A percentile compares a stretch with the other conserved stretches of the same genome.
Conservation (phyloP, 2,888 invertebrate species). For the Mesoligia furuncula region DNA sequence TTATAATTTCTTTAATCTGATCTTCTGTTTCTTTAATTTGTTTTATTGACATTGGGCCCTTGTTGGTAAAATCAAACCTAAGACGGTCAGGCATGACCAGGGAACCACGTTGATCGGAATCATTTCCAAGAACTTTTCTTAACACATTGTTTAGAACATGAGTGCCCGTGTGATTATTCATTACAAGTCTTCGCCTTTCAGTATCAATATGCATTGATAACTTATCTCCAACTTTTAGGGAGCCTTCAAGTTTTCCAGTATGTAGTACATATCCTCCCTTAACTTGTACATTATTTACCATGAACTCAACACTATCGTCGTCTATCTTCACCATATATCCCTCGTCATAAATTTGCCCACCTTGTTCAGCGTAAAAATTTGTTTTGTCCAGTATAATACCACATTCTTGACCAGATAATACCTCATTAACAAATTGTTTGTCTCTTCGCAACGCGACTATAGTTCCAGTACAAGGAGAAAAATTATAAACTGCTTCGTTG, state of each 20-base stretch:
- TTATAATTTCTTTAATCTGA: conserved; percentile 94
- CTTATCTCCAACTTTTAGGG: conserved; percentile 95
- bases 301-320: conserved; percentile 97
- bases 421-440: conserved; percentile 96
- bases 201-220: conserved; percentile 95
- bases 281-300: conserved; percentile 97
- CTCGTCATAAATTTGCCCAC: conserved; percentile 99
- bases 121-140: conserved; percentile 96
- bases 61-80: conserved; percentile 99
- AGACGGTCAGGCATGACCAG: conserved; percentile 99
- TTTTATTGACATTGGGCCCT: conserved; percentile 96
- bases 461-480: conserved; percentile 93
- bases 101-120: conserved; percentile 98
- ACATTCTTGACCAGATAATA: conserved; percentile 96
- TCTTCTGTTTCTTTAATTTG: conserved; percentile 97
- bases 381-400: conserved; percentile 97
- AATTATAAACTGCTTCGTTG: conserved; percentile 94
- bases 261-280: conserved; percentile 99
- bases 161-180: conserved; percentile 99
- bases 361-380: conserved; percentile 99
- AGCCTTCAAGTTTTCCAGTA: conserved; percentile 96
- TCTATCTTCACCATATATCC: conserved; percentile 96
- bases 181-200: conserved; percentile 96
- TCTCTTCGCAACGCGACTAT: conserved; percentile 95
- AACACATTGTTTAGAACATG: conserved; percentile 99